Evolutionary conservation across 2,113 vertebrate genomes (phyloP), one percentile per base, ranked within the genome.

Genomic region (Neoarius graeffei): DNA sequence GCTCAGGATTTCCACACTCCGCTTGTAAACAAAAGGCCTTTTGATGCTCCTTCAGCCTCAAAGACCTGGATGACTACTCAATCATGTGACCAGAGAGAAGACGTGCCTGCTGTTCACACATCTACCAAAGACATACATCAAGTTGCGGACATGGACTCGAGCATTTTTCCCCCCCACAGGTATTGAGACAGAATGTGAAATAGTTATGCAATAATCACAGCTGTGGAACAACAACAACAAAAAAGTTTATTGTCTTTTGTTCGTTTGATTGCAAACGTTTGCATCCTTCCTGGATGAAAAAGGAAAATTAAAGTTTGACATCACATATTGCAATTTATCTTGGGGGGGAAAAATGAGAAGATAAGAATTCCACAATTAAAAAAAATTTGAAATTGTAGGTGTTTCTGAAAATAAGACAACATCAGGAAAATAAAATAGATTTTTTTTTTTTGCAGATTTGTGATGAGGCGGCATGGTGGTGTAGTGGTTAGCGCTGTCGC

Each of bases 21-120:
- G 89, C 79, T 64, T 7, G 42, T 89, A 93, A 93, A 95, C 93
- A 94, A 94, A 95, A 89, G 54, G 82, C 90, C 92, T 90, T 94
- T 93, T 93, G 92, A 95, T 92, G 88, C 91, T 88, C 3, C 0
- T 59, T 88, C 76, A 69, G 77, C 85, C 93, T 83, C 88, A 91
- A 81, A 91, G 76, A 90, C 79, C 79, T 87, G 86, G 85, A 86
- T 89, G 87, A 91, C 89, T 89, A 88, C 88, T 92, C 76, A 76
- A 83, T 92, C 89, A 92, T 92, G 91, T 93, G 91, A 93, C 88
- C 82, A 88, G 87, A 83, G 89, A 89, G 85, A 59, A 20, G 86
- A 57, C 14, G 87, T 7, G 5, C 59, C 73, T 64, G 79, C 57
- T 60, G n/a, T 81, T 88, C 77, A 0, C 89, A 89, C 73, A 84